Percentiles rank a stretch among this genome's conserved stretches.
Evolutionary conservation across 2,113 vertebrate species (phyloP).

Genomic region (Garra rufa): DNA sequence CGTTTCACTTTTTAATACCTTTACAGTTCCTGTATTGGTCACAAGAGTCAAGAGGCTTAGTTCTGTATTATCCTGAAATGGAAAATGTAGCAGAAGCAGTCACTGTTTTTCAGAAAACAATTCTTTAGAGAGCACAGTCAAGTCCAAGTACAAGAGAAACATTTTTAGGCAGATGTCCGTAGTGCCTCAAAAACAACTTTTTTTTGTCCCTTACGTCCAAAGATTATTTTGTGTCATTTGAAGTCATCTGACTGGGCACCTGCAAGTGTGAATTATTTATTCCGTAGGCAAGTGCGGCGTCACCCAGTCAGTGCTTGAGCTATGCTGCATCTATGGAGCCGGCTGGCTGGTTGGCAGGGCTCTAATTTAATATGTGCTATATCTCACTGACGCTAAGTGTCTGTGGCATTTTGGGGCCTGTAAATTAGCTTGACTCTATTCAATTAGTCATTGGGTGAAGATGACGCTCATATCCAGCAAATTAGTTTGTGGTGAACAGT

Average conservation of each 20-base stretch:
- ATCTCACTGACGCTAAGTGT: slow-evolving; percentile 58
- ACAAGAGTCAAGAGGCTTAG: neutral
- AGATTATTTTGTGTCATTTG: slow-evolving; percentile 13
- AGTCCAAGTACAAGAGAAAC: neutral
- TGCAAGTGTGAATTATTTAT: slow-evolving; percentile 33
- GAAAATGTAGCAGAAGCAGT: neutral
- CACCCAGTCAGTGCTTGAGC: slow-evolving; percentile 1
- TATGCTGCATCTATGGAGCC: slow-evolving; percentile 15
- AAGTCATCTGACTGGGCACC: slow-evolving; percentile 32
- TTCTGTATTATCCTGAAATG: slow-evolving; percentile 1
- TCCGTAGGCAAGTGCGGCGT: neutral
- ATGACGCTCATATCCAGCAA: slow-evolving; percentile 47
- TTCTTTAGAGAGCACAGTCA: slow-evolving; percentile 7
- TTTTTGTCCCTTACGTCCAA: neutral
- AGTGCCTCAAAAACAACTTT: neutral
- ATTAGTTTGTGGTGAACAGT: slow-evolving; percentile 41
- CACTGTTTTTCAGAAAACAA: neutral
- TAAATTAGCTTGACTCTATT: slow-evolving; percentile 64
- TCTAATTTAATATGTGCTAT: slow-evolving; percentile 58
- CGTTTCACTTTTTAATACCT: slow-evolving; percentile 11
- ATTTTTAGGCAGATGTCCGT: neutral
- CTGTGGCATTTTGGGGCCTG: slow-evolving; percentile 59
- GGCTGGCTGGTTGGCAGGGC: slow-evolving; percentile 44
- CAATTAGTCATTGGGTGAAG: slow-evolving; percentile 59
- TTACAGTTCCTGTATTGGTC: neutral